Percentiles rank a stretch among this genome's conserved stretches.
Evolutionary conservation across 2,888 invertebrate species (phyloP).

Genomic region (Dryobota labecula): DNA sequence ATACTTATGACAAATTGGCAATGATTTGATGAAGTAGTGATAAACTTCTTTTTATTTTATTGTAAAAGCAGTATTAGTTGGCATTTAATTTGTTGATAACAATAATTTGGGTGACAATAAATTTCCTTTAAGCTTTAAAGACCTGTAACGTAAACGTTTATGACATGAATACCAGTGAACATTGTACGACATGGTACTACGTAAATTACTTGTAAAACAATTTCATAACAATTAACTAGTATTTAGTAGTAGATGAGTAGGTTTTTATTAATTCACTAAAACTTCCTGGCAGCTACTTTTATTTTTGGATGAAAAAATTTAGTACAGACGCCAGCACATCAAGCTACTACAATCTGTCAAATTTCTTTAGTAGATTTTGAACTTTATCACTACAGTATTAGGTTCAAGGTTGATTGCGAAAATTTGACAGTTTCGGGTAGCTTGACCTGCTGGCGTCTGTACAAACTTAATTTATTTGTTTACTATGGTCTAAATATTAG

Average conservation of each 20-base stretch:
- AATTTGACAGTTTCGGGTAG: too few relatives aligned
- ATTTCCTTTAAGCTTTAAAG: conserved; percentile 67
- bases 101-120: conserved; percentile 63
- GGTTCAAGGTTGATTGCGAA: too few relatives aligned
- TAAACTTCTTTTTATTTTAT: conserved; percentile 64
- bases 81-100: conserved; percentile 80
- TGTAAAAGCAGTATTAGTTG: conserved; percentile 84
- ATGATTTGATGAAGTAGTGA: conserved; percentile 68
- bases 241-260: conserved; percentile 50
- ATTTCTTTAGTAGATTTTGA: too few relatives aligned
- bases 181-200: conserved; percentile 49
- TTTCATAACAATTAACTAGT: conserved; percentile 43
- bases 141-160: conserved; percentile 52
- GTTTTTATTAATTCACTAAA: conserved; percentile 36
- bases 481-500: conserved; percentile 8
- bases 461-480: conserved; percentile 47
- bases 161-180: conserved; percentile 51
- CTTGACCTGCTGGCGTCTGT: too few relatives aligned
- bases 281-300: conserved; percentile 36
- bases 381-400: too few relatives aligned
- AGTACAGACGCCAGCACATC: too few relatives aligned
- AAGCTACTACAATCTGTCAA: too few relatives aligned
- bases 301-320: conserved; percentile 29
- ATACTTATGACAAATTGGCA: conserved; percentile 67
- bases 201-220: conserved; percentile 55